These are phyloP conservation scores for Notechis scutatus DNA, from an alignment of 2,113 vertebrate genomes.

Conservation along the genomic window DNA sequence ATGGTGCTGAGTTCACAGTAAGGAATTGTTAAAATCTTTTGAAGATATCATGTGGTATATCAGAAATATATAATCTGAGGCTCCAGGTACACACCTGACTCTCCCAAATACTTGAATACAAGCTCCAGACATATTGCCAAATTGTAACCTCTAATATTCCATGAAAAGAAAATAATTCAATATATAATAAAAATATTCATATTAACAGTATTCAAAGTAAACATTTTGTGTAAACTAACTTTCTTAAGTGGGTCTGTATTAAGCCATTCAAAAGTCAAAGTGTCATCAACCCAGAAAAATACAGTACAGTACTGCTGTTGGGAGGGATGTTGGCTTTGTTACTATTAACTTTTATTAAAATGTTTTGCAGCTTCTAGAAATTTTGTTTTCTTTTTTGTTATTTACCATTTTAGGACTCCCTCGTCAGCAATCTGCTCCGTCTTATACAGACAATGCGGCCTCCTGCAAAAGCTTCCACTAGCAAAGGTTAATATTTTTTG, in stretches of 20 bases:
- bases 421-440: slow-evolving; percentile 87
- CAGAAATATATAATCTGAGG: neutral
- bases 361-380: neutral
- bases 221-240: neutral
- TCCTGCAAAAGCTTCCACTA: slow-evolving; percentile 76
- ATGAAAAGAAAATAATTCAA: neutral
- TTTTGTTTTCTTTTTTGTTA: neutral
- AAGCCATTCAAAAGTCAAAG: neutral
- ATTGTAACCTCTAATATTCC: neutral
- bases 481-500: slow-evolving; percentile 72
- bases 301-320: neutral
- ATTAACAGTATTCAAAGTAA: neutral
- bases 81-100: neutral
- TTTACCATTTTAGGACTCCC: slow-evolving; percentile 80
- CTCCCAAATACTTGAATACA: neutral
- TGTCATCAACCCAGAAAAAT: neutral
- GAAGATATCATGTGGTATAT: neutral
- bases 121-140: neutral
- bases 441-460: slow-evolving; percentile 97
- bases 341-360: neutral
- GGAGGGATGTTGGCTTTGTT: neutral
- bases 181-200: neutral
- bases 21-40: slow-evolving; percentile 37
- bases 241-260: neutral
- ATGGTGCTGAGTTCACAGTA: slow-evolving; percentile 96